Conservation (phyloP, 2,888 invertebrate species). For the Cotesia congregata region DNA sequence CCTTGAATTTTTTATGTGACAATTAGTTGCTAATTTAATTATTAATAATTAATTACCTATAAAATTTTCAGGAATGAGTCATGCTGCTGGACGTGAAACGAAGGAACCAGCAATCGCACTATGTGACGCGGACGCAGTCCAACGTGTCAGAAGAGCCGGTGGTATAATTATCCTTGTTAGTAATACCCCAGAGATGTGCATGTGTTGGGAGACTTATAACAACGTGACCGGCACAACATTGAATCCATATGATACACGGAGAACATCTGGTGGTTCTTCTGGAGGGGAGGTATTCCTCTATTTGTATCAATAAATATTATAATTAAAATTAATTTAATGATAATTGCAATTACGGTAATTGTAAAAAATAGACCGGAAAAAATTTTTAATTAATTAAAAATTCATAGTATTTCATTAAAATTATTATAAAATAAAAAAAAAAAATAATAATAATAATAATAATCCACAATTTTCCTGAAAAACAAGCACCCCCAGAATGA, state of each 20-base stretch:
- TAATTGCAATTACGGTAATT: background rate
- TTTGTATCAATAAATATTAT: background rate
- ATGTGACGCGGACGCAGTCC: constrained; percentile 80
- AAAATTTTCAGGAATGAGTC: constrained; percentile 74
- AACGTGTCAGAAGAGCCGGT: constrained; percentile 78
- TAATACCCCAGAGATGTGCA: constrained; percentile 89
- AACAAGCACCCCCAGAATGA: too few species aligned
- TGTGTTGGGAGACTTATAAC: constrained; percentile 90
- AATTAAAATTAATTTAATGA: background rate
- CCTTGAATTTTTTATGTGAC: too few species aligned
- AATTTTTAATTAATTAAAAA: too few species aligned
- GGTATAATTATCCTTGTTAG: constrained; percentile 86
- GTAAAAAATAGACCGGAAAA: too few species aligned
- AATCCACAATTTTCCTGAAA: too few species aligned
- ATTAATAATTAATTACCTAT: background rate
- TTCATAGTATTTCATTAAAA: too few species aligned
- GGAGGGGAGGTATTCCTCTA: constrained; percentile 81
- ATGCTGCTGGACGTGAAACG: constrained; percentile 78
- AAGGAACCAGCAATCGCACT: constrained; percentile 71
- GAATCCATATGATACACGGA: constrained; percentile 85
- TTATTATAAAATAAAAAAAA: too few species aligned
- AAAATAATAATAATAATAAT: too few species aligned
- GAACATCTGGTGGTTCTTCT: constrained; percentile 89
- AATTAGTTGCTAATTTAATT: too few species aligned
- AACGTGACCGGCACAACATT: constrained; percentile 82